Base-by-base conservation (phyloP, 2,113 vertebrate genomes). In the Fregetta grallaria region DNA sequence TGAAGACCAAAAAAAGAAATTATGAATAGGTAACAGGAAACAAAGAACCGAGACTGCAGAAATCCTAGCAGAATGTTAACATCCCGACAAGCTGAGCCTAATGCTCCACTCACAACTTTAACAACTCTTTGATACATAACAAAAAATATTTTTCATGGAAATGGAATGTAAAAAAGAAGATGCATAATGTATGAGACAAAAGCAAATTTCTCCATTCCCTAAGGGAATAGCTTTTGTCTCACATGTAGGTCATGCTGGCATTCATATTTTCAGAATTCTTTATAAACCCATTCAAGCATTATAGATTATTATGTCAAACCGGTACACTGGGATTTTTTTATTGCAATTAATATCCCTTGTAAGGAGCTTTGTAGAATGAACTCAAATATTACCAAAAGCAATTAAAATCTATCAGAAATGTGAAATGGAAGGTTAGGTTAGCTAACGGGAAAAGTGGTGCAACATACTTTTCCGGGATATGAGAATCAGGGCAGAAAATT, bases 221-320 rank as follows among this genome's bases (percentile, higher is more conserved):
- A 81, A 96, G 89, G 94, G 90, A 96, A 96, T 67, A 87, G 72
- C 59, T 88, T 95, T 96, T 93, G 91, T 95, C 87, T 96, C 92
- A 93, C 75, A 97, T 97, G 77, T 97, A 96, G 94, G 95, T 97
- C 96, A 94, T 90, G 95, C 73, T 15, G 5, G 76, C 88, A 97
- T 91, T 93, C 70, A 47, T 93, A 96, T 91, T 95, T 96, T 94
- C 77, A 72, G 59, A 88, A 91, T 91, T 87, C 76, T 95, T 96
- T 96, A 90, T 94, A 94, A 94, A 90, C 26, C 42, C 36, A 90
- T 90, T 94, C 79, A 94, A 94, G 88, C 88, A 91, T 90, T 95
- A 95, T 91, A 94, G 96, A 97, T 96, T 97, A 95, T 92, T 91
- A 87, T 95, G 93, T 97, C 94, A 97, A 94, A 89, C 85, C 58